These are phyloP conservation scores for Apus apus DNA, from an alignment of 2,113 vertebrate genomes.

Conservation along the genomic window DNA sequence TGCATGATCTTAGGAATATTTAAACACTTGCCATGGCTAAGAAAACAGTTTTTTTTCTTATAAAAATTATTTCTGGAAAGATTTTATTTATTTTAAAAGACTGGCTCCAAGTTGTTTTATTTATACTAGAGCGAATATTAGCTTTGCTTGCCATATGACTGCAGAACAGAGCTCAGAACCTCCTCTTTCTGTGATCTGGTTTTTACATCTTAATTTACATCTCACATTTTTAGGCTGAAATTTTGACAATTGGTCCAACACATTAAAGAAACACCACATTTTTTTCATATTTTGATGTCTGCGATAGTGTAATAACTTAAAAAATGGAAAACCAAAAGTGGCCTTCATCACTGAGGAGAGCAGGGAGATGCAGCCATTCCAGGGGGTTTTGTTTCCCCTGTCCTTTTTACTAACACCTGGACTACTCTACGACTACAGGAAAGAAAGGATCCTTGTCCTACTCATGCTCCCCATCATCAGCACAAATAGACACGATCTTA, in stretches of 20 bases:
- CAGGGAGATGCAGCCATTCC: not conserved
- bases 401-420: not conserved
- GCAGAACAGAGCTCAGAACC: not conserved
- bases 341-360: not conserved
- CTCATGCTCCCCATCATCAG: not conserved
- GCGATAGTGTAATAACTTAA: not conserved
- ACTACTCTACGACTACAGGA: not conserved
- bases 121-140: fast-evolving
- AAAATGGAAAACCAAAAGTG: not conserved
- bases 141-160: not conserved
- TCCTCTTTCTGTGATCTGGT: not conserved
- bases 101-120: not conserved
- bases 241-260: not conserved
- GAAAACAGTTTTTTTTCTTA: not conserved
- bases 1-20: slow-evolving; percentile 5
- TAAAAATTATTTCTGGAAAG: not conserved
- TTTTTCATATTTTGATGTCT: not conserved
- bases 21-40: not conserved
- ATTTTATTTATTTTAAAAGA: not conserved
- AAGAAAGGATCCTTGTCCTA: not conserved
- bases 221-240: not conserved
- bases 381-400: not conserved
- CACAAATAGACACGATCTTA: not conserved
- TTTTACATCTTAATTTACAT: not conserved
- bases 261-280: not conserved